phyloP scores from a whole-genome alignment of 2,797 vertebrate species.

The Salarias fasciatus region DNA sequence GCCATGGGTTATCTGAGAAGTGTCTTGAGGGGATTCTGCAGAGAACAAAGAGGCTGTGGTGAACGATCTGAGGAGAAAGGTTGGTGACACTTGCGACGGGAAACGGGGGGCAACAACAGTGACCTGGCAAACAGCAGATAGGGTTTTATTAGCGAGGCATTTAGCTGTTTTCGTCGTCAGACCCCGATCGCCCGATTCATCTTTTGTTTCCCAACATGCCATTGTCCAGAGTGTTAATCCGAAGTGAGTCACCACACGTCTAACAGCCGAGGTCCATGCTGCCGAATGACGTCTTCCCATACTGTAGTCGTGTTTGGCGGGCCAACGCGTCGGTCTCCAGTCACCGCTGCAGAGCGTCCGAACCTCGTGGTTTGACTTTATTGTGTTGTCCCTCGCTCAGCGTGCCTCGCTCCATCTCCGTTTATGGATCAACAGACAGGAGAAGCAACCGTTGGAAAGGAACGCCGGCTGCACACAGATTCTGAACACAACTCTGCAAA shows the following conservation, averaged over 20 bases:
- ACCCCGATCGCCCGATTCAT: constrained; percentile 12
- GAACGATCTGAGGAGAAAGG: constrained; percentile 36
- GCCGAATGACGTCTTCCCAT: constrained; percentile 49
- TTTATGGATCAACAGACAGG: constrained; percentile 30
- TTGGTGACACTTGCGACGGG: too few relatives aligned
- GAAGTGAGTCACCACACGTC: constrained; percentile 34
- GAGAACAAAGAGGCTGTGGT: constrained; percentile 32
- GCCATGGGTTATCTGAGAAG: constrained; percentile 31
- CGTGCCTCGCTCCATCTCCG: constrained; percentile 26
- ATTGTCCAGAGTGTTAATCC: constrained; percentile 44
- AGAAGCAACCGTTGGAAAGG: constrained; percentile 6
- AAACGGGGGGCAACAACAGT: too few relatives aligned
- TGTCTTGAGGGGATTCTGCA: constrained; percentile 27
- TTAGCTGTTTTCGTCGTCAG: constrained; percentile 49
- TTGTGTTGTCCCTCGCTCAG: constrained; percentile 1
- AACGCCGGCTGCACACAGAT: not conserved
- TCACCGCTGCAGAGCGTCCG: too few relatives aligned
- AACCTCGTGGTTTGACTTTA: too few relatives aligned
- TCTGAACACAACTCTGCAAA: not conserved
- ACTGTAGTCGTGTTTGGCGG: constrained; percentile 16
- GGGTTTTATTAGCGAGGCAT: not conserved
- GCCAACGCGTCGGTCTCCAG: too few relatives aligned
- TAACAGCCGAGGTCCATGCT: constrained; percentile 45
- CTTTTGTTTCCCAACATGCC: constrained; percentile 20
- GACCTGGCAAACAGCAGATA: too few relatives aligned